Conservation (phyloP, 2,797 vertebrate genomes). For the Stomatorhinus walkeri region DNA sequence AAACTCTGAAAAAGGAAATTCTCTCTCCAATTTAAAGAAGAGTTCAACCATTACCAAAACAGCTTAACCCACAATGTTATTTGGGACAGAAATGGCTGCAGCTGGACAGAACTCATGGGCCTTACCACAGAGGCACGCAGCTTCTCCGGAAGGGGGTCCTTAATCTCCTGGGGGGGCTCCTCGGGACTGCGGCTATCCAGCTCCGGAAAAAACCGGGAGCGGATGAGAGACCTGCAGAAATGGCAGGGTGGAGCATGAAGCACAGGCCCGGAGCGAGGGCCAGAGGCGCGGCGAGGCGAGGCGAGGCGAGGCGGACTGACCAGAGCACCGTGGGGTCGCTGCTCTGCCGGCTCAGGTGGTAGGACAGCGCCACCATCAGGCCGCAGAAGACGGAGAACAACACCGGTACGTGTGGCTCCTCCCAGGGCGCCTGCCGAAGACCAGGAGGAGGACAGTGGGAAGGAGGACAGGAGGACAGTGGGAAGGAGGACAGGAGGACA, state of each 20-base stretch:
- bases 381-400: slow-evolving; percentile 85
- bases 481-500: too few species aligned
- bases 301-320: slow-evolving; percentile 50
- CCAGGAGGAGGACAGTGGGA: too few species aligned
- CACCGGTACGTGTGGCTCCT: slow-evolving; percentile 80
- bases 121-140: slow-evolving; percentile 77
- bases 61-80: neutral
- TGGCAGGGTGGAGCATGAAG: neutral
- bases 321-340: slow-evolving; percentile 81
- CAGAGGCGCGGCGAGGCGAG: neutral
- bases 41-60: neutral
- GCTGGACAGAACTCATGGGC: neutral
- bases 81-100: neutral
- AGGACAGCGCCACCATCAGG: slow-evolving; percentile 77
- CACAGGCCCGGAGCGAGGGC: neutral
- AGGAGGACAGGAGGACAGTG: too few species aligned
- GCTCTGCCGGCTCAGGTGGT: slow-evolving; percentile 85
- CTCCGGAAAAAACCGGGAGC: slow-evolving; percentile 77
- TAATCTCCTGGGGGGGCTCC: slow-evolving; percentile 72
- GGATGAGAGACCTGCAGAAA: slow-evolving; percentile 69
- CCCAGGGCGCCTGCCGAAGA: slow-evolving; percentile 71
- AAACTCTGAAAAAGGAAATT: slow-evolving; percentile 5
- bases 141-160: slow-evolving; percentile 82
- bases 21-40: neutral
- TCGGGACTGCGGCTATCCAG: slow-evolving; percentile 72